Conservation (phyloP, 2,797 vertebrate species). For the Australoheros facetus region DNA sequence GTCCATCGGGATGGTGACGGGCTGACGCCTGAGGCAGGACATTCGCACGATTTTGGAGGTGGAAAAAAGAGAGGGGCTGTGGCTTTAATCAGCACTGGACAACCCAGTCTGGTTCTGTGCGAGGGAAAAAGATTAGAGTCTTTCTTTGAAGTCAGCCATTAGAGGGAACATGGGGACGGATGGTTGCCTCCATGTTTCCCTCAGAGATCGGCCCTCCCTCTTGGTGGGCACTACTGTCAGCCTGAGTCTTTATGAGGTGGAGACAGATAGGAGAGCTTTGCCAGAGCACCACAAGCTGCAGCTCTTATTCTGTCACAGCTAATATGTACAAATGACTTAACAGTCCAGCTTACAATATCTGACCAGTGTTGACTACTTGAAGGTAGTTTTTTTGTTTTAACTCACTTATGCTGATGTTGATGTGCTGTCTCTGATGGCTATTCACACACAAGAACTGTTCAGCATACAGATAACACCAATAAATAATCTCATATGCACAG, state of each 20-base stretch:
- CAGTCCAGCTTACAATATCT: conserved; percentile 52
- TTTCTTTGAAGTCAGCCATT: conserved; percentile 78
- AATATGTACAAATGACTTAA: conserved; percentile 43
- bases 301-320: conserved; percentile 29
- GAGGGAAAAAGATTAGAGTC: conserved; percentile 27
- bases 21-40: conserved; percentile 97
- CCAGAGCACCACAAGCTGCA: conserved; percentile 53
- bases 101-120: conserved; percentile 38
- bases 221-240: conserved; percentile 23
- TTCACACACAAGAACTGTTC: conserved; percentile 46
- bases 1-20: conserved; percentile 98
- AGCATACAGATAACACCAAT: conserved; percentile 63
- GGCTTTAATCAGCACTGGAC: conserved; percentile 47
- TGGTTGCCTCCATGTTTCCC: conserved; percentile 78
- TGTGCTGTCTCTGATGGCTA: conserved; percentile 42
- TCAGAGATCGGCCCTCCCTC: conserved; percentile 35
- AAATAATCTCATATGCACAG: conserved; percentile 63
- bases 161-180: conserved; percentile 81
- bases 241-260: conserved; percentile 59
- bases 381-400: conserved; percentile 43
- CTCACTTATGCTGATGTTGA: conserved; percentile 28
- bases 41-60: conserved; percentile 76
- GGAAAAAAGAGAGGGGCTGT: conserved; percentile 40
- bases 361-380: conserved; percentile 60
- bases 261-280: conserved; percentile 47